A percentile compares a stretch with the other conserved stretches of the same genome.
phyloP scores from a whole-genome alignment of 2,888 invertebrate species.

The Drosophila mayaguana region DNA sequence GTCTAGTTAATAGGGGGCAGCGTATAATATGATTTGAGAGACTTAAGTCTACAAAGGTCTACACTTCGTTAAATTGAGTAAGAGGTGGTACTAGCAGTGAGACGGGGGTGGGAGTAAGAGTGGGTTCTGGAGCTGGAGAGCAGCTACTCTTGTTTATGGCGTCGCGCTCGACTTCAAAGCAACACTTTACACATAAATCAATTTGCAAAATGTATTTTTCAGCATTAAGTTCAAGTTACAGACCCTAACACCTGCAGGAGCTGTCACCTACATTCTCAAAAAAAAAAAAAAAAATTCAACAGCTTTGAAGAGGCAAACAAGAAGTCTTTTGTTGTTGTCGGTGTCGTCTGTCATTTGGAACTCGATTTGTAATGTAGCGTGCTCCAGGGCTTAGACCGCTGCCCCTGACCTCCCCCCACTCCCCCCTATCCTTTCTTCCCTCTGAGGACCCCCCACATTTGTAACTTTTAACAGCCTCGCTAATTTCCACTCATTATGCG shows the following conservation, averaged over 20 bases:
- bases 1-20: constrained; percentile 48
- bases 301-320: constrained; percentile 25
- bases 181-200: constrained; percentile 67
- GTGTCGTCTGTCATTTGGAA: constrained; percentile 61
- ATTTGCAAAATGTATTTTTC: constrained; percentile 68
- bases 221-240: constrained; percentile 56
- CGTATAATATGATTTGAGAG: constrained; percentile 61
- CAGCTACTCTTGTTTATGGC: constrained; percentile 25
- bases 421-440: neutral
- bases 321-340: constrained; percentile 17
- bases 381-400: constrained; percentile 1
- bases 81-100: constrained; percentile 4
- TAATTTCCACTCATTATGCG: constrained; percentile 68
- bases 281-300: neutral
- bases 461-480: constrained; percentile 51
- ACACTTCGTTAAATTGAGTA: constrained; percentile 55
- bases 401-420: neutral
- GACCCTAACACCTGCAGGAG: constrained; percentile 12
- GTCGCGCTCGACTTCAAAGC: constrained; percentile 66
- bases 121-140: neutral
- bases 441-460: neutral
- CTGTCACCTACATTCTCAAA: neutral
- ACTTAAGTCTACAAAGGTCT: constrained; percentile 22
- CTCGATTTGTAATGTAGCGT: constrained; percentile 53
- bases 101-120: neutral